Conservation (phyloP, 2,888 invertebrate genomes). For the Coremacera marginata region DNA sequence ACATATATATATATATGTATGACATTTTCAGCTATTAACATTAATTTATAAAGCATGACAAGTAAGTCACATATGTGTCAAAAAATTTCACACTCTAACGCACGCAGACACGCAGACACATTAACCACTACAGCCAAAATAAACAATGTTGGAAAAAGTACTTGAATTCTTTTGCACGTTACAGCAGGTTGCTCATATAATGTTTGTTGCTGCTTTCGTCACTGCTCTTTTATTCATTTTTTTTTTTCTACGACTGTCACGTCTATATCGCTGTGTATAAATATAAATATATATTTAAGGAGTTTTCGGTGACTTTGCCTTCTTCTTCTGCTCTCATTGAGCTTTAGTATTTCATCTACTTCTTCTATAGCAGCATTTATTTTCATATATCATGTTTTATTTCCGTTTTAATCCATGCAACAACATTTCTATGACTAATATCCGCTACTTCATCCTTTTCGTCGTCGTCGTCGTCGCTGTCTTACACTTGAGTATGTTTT, state of each 20-base stretch:
- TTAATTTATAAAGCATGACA: not conserved
- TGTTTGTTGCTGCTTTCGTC: not conserved
- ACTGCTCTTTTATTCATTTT: not conserved
- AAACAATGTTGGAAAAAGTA: too few relatives aligned
- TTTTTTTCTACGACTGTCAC: not conserved
- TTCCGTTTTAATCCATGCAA: not conserved
- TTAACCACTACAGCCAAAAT: not conserved
- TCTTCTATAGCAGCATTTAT: not conserved
- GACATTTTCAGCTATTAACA: constrained; percentile 14
- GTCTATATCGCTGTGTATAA: too few relatives aligned
- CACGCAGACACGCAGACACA: not conserved
- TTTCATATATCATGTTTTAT: constrained; percentile 5
- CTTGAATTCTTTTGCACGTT: not conserved
- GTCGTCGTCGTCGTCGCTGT: too few relatives aligned
- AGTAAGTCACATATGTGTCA: constrained; percentile 4
- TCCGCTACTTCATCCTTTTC: not conserved
- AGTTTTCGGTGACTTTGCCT: too few relatives aligned
- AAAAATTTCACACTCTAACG: constrained; percentile 16
- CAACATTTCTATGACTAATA: not conserved
- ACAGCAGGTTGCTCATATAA: not conserved
- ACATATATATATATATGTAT: not conserved
- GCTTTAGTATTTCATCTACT: not conserved
- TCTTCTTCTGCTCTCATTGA: not conserved
- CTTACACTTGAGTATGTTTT: not conserved
- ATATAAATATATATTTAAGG: too few relatives aligned